These are phyloP conservation scores for Phoenicopterus ruber DNA, from an alignment of 2,113 vertebrate genomes.

Conservation along the genomic window DNA sequence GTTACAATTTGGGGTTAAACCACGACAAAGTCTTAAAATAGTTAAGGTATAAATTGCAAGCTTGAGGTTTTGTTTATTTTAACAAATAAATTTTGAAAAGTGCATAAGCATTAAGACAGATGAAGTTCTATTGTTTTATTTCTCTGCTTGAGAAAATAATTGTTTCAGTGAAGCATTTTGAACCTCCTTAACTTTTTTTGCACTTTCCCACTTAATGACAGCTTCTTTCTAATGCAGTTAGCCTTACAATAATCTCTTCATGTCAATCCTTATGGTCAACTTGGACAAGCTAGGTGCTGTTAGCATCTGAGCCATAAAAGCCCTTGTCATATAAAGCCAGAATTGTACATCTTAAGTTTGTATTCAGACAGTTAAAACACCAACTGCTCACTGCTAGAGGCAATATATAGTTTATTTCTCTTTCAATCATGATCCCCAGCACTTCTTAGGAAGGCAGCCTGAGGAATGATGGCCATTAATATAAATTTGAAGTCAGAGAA, in stretches of 20 bases:
- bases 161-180: not conserved
- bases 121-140: not conserved
- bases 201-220: not conserved
- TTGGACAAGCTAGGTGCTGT: not conserved
- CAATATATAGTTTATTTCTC: constrained; percentile 45
- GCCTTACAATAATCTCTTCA: not conserved
- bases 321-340: not conserved
- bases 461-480: constrained; percentile 56
- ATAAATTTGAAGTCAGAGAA: constrained; percentile 60
- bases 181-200: not conserved
- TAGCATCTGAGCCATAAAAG: constrained; percentile 10
- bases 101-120: not conserved
- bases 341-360: constrained; percentile 35
- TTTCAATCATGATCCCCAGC: constrained; percentile 10
- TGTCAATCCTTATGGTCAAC: not conserved
- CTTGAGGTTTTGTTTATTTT: not conserved
- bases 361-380: constrained; percentile 41
- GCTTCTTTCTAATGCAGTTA: not conserved
- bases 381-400: constrained; percentile 25
- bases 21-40: too few relatives aligned
- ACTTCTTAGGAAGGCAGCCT: constrained; percentile 31
- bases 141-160: not conserved
- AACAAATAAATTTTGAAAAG: not conserved
- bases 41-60: not conserved
- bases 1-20: too few relatives aligned